These are phyloP conservation scores for Sturnus vulgaris DNA, from an alignment of 2,113 vertebrate species.

Conservation along the genomic window DNA sequence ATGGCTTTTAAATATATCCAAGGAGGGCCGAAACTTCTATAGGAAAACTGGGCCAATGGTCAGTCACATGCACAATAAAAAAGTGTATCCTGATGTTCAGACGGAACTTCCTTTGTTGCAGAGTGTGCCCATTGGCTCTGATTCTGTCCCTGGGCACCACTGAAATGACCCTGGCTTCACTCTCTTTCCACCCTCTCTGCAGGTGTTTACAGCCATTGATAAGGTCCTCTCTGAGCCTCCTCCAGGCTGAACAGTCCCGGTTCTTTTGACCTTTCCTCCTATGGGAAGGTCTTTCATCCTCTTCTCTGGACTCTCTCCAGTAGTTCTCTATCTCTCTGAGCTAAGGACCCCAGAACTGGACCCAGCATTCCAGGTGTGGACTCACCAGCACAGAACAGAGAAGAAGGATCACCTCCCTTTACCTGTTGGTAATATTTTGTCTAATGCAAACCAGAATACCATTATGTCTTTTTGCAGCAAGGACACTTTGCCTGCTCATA, in stretches of 20 bases:
- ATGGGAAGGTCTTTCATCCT: not conserved
- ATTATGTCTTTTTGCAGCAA: not conserved
- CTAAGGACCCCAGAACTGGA: not conserved
- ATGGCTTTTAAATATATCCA: not conserved
- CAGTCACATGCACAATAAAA: not conserved
- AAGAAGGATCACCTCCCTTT: not conserved
- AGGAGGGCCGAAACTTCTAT: not conserved
- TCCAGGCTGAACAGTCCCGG: not conserved
- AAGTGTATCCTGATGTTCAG: not conserved
- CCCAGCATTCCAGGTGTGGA: not conserved
- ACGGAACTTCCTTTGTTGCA: not conserved
- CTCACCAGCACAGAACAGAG: not conserved
- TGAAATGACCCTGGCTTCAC: not conserved
- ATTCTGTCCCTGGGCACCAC: not conserved
- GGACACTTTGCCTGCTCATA: not conserved
- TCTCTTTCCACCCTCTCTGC: not conserved
- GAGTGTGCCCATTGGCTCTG: not conserved
- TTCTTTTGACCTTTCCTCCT: not conserved
- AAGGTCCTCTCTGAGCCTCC: not conserved
- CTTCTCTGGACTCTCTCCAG: not conserved
- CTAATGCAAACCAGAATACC: not conserved
- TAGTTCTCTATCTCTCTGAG: not conserved
- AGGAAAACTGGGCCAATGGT: not conserved
- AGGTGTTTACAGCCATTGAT: not conserved
- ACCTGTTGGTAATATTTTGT: not conserved